A percentile compares a stretch with the other conserved stretches of the same genome.
phyloP scores from a whole-genome alignment of 2,113 vertebrate species.

The Neogale vison region DNA sequence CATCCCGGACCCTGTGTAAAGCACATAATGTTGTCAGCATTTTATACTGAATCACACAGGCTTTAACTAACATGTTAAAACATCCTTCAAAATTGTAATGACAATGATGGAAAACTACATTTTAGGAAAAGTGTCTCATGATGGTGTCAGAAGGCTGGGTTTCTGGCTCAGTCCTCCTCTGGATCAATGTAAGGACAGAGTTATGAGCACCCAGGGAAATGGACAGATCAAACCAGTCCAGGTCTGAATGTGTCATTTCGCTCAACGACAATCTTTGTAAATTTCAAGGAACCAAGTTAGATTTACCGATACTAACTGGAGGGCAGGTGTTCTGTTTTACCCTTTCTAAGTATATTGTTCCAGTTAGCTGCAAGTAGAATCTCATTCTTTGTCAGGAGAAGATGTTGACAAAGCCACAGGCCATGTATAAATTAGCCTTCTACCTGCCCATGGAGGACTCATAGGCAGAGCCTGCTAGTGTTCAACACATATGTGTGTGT shows the following conservation, averaged over 20 bases:
- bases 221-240: not conserved
- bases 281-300: not conserved
- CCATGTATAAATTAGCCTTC: not conserved
- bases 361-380: not conserved
- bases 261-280: not conserved
- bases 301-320: not conserved
- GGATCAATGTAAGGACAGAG: not conserved
- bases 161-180: not conserved
- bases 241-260: not conserved
- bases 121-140: not conserved
- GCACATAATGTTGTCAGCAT: not conserved
- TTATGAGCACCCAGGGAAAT: not conserved
- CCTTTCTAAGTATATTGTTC: not conserved
- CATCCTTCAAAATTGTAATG: not conserved
- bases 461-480: not conserved
- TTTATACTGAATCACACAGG: not conserved
- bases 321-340: not conserved
- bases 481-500: not conserved
- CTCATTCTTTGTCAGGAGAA: not conserved
- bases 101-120: not conserved
- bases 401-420: not conserved
- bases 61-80: not conserved
- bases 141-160: not conserved
- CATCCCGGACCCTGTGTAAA: not conserved
- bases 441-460: not conserved